Conservation (phyloP, 1,140 invertebrate genomes). For the Cotesia typhae region DNA sequence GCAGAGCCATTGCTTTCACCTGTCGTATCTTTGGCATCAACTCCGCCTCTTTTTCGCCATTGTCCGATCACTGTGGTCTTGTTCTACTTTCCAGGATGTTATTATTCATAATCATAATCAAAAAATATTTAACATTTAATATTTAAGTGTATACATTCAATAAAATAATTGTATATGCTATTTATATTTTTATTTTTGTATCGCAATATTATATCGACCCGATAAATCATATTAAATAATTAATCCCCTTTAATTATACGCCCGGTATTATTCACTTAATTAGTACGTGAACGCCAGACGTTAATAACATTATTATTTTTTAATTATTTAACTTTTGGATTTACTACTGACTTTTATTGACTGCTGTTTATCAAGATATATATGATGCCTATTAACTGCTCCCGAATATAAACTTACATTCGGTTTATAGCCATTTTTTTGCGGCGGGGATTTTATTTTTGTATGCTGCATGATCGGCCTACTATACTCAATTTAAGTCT, state of each 20-base stretch:
- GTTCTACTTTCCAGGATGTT: conserved; percentile 20
- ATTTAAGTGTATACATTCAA: background rate
- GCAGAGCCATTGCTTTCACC: conserved; percentile 43
- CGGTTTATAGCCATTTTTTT: no score
- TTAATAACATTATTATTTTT: no score
- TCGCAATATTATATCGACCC: background rate
- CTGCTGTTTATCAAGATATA: no score
- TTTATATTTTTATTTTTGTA: background rate
- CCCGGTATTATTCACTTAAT: conserved; percentile 3
- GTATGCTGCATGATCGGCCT: no score
- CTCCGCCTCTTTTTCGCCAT: background rate
- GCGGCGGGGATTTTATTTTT: no score
- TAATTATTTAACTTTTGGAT: background rate
- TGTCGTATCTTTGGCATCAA: conserved; percentile 25
- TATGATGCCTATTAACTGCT: no score
- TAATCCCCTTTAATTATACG: no score
- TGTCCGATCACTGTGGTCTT: conserved; percentile 17
- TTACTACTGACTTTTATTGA: no score
- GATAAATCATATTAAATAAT: no score
- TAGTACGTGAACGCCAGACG: no score
- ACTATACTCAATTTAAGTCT: no score
- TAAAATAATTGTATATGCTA: background rate
- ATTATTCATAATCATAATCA: conserved; percentile 18
- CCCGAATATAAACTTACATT: no score
- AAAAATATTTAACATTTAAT: background rate